These are phyloP conservation scores for Gallinago stenura DNA, from an alignment of 2,797 vertebrate species.

Conservation along the genomic window DNA sequence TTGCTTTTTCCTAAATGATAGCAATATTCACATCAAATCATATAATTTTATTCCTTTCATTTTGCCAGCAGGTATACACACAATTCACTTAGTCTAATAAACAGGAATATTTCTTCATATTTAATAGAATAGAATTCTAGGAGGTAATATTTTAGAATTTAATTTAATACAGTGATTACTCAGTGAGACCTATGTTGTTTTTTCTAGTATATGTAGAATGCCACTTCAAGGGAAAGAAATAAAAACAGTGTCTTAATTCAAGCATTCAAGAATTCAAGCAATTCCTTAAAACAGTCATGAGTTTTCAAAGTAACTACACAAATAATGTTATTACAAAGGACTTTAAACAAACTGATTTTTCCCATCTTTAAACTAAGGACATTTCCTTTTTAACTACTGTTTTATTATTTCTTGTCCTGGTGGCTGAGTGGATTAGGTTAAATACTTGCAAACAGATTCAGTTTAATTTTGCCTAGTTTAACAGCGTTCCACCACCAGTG, in stretches of 20 bases:
- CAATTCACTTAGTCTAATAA: not conserved
- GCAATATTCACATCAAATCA: not conserved
- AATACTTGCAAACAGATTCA: not conserved
- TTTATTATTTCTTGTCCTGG: not conserved
- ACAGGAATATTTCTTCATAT: not conserved
- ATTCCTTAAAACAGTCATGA: not conserved
- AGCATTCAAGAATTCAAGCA: not conserved
- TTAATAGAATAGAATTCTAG: not conserved
- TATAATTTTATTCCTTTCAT: not conserved
- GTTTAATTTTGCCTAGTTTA: not conserved
- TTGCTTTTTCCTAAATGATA: not conserved
- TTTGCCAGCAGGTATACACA: not conserved
- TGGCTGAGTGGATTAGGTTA: not conserved
- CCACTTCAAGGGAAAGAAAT: not conserved
- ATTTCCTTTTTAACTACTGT: not conserved
- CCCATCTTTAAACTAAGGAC: not conserved
- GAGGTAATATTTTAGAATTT: not conserved
- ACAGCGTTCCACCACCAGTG: not conserved
- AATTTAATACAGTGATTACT: not conserved
- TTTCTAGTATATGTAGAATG: not conserved
- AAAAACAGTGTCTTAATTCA: not conserved
- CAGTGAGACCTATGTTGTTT: not conserved
- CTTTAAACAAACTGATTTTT: not conserved
- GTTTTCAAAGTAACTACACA: not conserved
- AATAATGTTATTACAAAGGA: not conserved